Conservation (phyloP, 2,797 vertebrate species). For the Peromyscus attwateri region DNA sequence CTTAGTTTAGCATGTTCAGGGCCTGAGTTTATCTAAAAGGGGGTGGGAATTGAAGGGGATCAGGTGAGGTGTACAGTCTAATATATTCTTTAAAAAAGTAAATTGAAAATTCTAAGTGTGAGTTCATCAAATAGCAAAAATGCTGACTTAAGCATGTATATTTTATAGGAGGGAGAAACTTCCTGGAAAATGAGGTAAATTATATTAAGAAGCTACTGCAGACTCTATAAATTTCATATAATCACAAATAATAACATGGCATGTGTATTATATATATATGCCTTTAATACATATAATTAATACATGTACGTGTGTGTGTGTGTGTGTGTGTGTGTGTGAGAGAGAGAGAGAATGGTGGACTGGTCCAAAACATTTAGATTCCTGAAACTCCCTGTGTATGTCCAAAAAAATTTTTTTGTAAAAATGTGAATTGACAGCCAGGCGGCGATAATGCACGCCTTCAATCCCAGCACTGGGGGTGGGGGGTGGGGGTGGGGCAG, state of each 20-base stretch:
- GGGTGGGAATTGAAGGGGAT: no score
- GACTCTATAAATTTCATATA: not conserved
- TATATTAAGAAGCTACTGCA: not conserved
- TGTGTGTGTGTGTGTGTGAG: not conserved
- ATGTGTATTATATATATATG: no score
- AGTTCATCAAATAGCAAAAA: not conserved
- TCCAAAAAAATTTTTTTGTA: not conserved
- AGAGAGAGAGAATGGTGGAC: no score
- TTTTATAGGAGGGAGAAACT: slow-evolving; percentile 9
- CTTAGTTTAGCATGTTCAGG: not conserved
- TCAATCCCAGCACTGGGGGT: no score
- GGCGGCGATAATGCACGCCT: no score
- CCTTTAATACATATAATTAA: no score
- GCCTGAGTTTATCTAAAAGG: no score
- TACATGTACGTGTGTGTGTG: not conserved
- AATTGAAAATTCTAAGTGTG: not conserved
- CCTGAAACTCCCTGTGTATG: not conserved
- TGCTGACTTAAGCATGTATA: not conserved
- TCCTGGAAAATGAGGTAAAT: slow-evolving; percentile 27
- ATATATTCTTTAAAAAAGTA: not conserved
- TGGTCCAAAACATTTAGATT: not conserved
- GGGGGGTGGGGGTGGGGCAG: no score
- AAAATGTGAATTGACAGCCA: not conserved
- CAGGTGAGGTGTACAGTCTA: not conserved
- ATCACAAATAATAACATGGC: not conserved